Evolutionary conservation across 2,797 vertebrate species (phyloP).

Genomic region (Poeciliopsis paucimaculata): DNA sequence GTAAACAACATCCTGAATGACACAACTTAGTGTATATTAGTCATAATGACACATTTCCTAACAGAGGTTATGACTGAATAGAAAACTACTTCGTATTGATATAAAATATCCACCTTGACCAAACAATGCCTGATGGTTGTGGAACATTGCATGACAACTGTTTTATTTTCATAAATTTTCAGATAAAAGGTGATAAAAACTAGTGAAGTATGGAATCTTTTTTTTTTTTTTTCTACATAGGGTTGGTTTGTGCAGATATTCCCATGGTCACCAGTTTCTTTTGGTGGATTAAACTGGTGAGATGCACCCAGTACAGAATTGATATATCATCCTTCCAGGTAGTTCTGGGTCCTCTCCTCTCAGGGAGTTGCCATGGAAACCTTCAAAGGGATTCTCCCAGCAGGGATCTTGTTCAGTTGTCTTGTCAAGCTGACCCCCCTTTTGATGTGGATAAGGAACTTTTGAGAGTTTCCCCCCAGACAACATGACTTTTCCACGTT

Average conservation of each 20-base stretch:
- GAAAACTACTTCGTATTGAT: not conserved
- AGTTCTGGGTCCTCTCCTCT: not conserved
- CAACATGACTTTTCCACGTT: not conserved
- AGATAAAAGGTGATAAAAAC: not conserved
- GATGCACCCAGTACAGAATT: not conserved
- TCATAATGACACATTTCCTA: not conserved
- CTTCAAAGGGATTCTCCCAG: not conserved
- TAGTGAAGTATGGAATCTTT: not conserved
- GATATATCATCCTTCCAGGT: not conserved
- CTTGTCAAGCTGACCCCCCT: not conserved
- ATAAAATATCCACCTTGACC: not conserved
- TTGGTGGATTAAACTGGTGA: not conserved
- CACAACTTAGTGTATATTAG: not conserved
- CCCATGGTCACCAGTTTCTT: not conserved
- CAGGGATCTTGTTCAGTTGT: not conserved
- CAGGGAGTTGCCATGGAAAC: not conserved
- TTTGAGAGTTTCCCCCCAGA: not conserved
- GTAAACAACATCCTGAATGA: not conserved
- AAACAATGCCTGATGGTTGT: not conserved
- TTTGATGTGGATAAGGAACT: not conserved
- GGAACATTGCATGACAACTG: not conserved
- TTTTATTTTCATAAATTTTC: not conserved
- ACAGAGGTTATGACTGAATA: not conserved
- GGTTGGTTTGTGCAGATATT: not conserved
- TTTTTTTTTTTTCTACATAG: not conserved